phyloP scores from a whole-genome alignment of 2,797 vertebrate genomes.

The Etheostoma nigrum region DNA sequence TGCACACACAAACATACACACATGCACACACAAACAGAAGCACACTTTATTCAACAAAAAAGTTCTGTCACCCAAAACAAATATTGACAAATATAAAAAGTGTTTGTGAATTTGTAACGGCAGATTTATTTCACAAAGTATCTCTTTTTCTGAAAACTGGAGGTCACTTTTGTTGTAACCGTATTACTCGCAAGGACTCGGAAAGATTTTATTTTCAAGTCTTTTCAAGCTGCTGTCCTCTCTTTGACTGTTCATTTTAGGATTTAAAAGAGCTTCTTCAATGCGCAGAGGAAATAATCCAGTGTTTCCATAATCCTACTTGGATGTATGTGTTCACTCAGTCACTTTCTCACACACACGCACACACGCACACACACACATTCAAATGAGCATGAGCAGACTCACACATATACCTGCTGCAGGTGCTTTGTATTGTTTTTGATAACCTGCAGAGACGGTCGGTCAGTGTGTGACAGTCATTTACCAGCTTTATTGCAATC shows the following conservation, averaged over 20 bases:
- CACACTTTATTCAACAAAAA: slow-evolving; percentile 25
- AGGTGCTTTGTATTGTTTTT: slow-evolving; percentile 34
- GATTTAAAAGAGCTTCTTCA: slow-evolving; percentile 65
- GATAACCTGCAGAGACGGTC: slow-evolving; percentile 50
- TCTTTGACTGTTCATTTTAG: slow-evolving; percentile 69
- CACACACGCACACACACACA: not conserved
- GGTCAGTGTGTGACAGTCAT: slow-evolving; percentile 41
- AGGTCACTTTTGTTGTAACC: slow-evolving; percentile 30
- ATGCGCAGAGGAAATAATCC: slow-evolving; percentile 67
- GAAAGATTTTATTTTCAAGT: slow-evolving; percentile 29
- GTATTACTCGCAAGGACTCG: slow-evolving; percentile 31
- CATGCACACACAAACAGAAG: slow-evolving; percentile 1
- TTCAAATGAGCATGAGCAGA: slow-evolving; percentile 11
- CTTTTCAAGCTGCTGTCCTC: slow-evolving; percentile 62
- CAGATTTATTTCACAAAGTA: slow-evolving; percentile 24
- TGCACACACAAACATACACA: not conserved
- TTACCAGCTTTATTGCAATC: slow-evolving; percentile 45
- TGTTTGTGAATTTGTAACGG: slow-evolving; percentile 26
- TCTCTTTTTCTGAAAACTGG: slow-evolving; percentile 15
- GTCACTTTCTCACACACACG: slow-evolving; percentile 20
- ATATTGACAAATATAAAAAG: slow-evolving; percentile 33
- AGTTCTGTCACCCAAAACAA: slow-evolving; percentile 27
- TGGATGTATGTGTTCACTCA: slow-evolving; percentile 46
- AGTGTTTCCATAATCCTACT: slow-evolving; percentile 73
- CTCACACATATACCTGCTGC: slow-evolving; percentile 24